Base-by-base conservation (phyloP, 2,888 invertebrate genomes). In the Scaptomyza flava region DNA sequence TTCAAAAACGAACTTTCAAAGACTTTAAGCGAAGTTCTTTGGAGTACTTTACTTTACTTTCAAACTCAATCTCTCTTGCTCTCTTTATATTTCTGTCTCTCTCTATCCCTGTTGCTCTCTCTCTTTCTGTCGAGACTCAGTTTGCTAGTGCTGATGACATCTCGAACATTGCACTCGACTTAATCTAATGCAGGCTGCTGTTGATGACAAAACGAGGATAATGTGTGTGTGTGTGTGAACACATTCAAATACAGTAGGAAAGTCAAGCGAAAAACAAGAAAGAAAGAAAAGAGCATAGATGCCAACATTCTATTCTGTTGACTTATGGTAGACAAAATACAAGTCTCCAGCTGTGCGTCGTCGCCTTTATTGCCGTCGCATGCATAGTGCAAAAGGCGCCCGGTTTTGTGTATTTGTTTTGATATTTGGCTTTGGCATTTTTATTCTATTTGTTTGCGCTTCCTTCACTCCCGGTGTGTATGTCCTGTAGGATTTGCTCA, bases 281-380 rank as follows among this genome's bases (percentile, higher is more conserved):
- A 14, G 36, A 45, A 11, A 8, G 8, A 0, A 5, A 9, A 33
- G 46, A 5, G 31, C 1, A 6, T 38, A 9, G 17, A 17, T 38
- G 38, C 7, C 38, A 38, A 9, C 72, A 67, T 62, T 74, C 68
- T 76, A n/a, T n/a, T 17, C 17, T 17, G 80, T 86, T 81, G 79
- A 84, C 87, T 79, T 86, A 86, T 83, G 87, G 86, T 87, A 84
- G 81, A 86, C 87, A 84, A 83, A 86, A 79, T 79, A 87, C 60
- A 76, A 54, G 68, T 52, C 47, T 81, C 83, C 83, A 78, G 87
- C 87, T 83, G 83, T 70, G 84, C 69, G 77, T 74, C 69, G 77
- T 74, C 58, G 62, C 62, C 53, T 53, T 41, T 59, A 68, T 64
- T 64, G 80, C 67, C 78, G 66, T 65, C 68, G 54, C 66, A 72